Base-by-base conservation (phyloP, 2,888 invertebrate species). In the Timandra comae region DNA sequence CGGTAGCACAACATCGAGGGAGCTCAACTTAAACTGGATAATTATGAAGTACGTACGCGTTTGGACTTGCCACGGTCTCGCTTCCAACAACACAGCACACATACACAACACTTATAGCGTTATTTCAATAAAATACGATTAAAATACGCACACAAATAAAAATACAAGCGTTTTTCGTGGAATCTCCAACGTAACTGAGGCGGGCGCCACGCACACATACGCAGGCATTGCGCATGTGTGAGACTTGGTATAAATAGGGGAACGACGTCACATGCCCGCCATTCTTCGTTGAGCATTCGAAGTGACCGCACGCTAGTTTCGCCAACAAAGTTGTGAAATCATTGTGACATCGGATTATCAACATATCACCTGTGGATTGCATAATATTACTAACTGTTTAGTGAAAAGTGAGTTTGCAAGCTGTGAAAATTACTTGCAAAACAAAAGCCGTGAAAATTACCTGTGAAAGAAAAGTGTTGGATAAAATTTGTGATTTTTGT, bases 291-390 rank as follows among this genome's bases (percentile, higher is more conserved):
- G 46, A 64, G 43, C 56, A 39, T 46, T 66, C 55, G 40, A 46
- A 63, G 67, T 43, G 38, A 59, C 0, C 47, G 34, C 49, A 74
- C 77, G 81, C 55, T 48, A 36, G 58, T 63, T 56, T 44, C 39
- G 38, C 36, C 48, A 41, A 46, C 45, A 42, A 68, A 70, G 52
- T 77, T 75, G 73, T 79, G 80, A 78, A 81, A 82, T 80, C 56
- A 62, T 84, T 82, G 81, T 79, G 82, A 80, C 82, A 84, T 72
- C 38, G 34, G 43, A 21, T 31, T 41, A 41, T 52, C 46, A 51
- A 30, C 31, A 22, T 37, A 59, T 56, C 46, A 46, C 39, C 43
- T 50, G 49, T 51, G 52, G 61, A 68, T 71, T 67, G 56, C 58
- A 54, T 57, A 55, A 57, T 46, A 35, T 31, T 28, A 27, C 26